These are phyloP conservation scores for Pelusios castaneus DNA, from an alignment of 2,113 vertebrate species.

Conservation along the genomic window DNA sequence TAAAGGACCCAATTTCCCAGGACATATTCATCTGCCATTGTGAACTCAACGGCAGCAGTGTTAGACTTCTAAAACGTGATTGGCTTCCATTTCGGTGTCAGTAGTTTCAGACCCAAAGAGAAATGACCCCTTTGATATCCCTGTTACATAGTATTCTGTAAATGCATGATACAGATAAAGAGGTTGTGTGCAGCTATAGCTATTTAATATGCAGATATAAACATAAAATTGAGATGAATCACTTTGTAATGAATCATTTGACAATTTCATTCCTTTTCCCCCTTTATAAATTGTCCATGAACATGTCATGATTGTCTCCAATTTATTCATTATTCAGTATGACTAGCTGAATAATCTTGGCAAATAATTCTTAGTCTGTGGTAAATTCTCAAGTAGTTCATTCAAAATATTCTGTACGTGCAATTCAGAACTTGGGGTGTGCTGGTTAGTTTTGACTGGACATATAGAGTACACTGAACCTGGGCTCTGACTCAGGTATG, in stretches of 20 bases:
- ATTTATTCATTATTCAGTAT: neutral
- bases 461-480: neutral
- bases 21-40: neutral
- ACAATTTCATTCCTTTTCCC: neutral
- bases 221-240: neutral
- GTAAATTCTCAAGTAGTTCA: constrained; percentile 12
- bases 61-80: neutral
- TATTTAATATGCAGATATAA: neutral
- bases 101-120: neutral
- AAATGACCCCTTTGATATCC: neutral
- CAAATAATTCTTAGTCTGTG: neutral
- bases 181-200: neutral
- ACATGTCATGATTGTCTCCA: neutral
- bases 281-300: neutral
- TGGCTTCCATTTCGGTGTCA: neutral
- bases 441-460: constrained; percentile 27
- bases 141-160: neutral
- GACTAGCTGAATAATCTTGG: neutral
- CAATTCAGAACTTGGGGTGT: constrained; percentile 32
- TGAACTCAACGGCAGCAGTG: neutral
- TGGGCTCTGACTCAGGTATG: neutral
- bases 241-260: constrained; percentile 2
- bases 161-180: neutral
- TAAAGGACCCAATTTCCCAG: neutral
- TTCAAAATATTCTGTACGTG: neutral